Conservation (phyloP, 2,113 vertebrate genomes). For the Channa argus region DNA sequence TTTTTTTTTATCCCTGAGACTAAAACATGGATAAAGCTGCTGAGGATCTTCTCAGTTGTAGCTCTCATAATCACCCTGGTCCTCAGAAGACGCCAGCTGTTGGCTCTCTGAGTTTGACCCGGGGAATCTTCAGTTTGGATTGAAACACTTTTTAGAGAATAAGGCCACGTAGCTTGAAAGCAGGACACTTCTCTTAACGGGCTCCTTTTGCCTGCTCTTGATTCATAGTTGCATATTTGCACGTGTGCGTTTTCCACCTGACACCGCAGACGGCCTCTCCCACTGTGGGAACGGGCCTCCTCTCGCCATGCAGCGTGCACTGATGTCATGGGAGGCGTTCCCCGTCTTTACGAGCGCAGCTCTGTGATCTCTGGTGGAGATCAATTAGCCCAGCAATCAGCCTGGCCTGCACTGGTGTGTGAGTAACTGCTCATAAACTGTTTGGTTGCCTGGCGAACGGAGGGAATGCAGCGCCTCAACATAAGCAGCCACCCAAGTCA, state of each 20-base stretch:
- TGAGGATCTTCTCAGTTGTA: too few relatives aligned
- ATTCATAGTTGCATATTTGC: constrained; percentile 34
- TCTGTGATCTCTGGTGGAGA: constrained; percentile 81
- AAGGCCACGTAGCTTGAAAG: too few relatives aligned
- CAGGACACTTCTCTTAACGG: constrained; percentile 8
- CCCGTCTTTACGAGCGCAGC: constrained; percentile 68
- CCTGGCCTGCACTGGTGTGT: constrained; percentile 75
- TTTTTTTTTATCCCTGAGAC: too few relatives aligned
- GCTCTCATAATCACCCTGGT: too few relatives aligned
- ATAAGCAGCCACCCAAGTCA: constrained; percentile 74
- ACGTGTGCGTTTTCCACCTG: constrained; percentile 16
- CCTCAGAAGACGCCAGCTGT: too few relatives aligned
- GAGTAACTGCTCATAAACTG: constrained; percentile 75
- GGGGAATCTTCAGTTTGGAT: too few relatives aligned
- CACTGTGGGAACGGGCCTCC: constrained; percentile 55
- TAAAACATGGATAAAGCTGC: too few relatives aligned
- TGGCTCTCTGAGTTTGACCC: too few relatives aligned
- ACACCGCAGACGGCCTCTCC: constrained; percentile 38
- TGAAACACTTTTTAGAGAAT: too few relatives aligned
- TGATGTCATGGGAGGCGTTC: constrained; percentile 81
- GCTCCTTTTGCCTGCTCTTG: constrained; percentile 14
- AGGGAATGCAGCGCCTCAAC: constrained; percentile 69
- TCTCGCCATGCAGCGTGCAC: constrained; percentile 38
- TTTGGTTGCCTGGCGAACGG: constrained; percentile 78
- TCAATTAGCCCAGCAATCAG: constrained; percentile 85